Evolutionary conservation across 2,113 vertebrate species (phyloP).

Genomic region (Cyprinus carpio): DNA sequence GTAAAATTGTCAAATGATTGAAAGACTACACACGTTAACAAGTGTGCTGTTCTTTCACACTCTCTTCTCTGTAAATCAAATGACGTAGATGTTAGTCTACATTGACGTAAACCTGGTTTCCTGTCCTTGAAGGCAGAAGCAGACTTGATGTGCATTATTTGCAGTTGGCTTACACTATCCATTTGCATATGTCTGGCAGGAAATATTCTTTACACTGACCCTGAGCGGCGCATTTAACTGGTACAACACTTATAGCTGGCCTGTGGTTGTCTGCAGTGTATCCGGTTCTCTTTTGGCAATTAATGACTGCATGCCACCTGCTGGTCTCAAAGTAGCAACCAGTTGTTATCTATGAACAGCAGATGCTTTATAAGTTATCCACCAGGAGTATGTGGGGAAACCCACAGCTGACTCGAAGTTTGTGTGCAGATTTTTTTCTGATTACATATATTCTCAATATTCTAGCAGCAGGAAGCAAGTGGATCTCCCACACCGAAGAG

Average conservation of each 20-base stretch:
- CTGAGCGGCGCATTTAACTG: neutral
- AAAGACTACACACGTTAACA: neutral
- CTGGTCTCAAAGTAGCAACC: slow-evolving; percentile 60
- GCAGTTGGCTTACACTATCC: neutral
- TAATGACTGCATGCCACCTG: slow-evolving; percentile 61
- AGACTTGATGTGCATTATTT: neutral
- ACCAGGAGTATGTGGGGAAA: neutral
- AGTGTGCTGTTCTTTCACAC: neutral
- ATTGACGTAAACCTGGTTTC: neutral
- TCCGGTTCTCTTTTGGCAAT: slow-evolving; percentile 56
- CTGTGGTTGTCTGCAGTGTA: slow-evolving; percentile 3
- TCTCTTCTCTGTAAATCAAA: neutral
- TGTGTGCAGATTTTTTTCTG: neutral
- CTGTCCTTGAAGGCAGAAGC: neutral
- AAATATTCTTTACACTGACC: neutral
- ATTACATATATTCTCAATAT: neutral
- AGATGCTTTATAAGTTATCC: slow-evolving; percentile 42
- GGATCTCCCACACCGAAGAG: slow-evolving; percentile 92
- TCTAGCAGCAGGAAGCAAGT: slow-evolving; percentile 84
- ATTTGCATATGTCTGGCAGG: neutral
- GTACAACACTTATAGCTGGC: neutral
- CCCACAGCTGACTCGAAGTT: slow-evolving; percentile 15
- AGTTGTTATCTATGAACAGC: slow-evolving; percentile 57
- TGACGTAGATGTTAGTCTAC: neutral
- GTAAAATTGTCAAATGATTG: neutral